phyloP scores from a whole-genome alignment of 2,797 vertebrate species.

The Chaetodon trifasciatus region DNA sequence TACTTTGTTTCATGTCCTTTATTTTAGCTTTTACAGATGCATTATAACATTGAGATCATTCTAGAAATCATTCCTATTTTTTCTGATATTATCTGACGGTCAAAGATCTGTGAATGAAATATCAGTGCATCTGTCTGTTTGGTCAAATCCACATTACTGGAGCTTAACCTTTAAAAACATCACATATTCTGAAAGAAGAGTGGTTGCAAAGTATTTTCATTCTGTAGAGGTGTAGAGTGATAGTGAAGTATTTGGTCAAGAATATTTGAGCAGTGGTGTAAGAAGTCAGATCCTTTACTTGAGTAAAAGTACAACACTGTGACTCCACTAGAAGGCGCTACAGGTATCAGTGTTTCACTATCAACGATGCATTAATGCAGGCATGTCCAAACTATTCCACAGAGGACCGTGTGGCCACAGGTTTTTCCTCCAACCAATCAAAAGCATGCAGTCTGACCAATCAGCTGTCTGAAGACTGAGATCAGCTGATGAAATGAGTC shows the following conservation, averaged over 20 bases:
- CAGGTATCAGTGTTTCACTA: no score
- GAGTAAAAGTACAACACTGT: no score
- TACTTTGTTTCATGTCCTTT: neutral
- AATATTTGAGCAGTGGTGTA: neutral
- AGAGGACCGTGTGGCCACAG: no score
- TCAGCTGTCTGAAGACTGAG: no score
- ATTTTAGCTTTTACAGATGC: neutral
- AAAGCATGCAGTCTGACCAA: no score
- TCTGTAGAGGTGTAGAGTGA: neutral
- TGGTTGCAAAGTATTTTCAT: neutral
- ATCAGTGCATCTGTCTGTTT: neutral
- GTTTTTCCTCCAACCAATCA: no score
- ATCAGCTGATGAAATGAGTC: no score
- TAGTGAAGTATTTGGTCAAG: neutral
- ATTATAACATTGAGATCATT: neutral
- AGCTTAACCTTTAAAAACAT: neutral
- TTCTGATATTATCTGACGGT: neutral
- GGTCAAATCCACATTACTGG: neutral
- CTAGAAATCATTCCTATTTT: neutral
- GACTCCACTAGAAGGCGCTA: no score
- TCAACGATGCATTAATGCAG: no score
- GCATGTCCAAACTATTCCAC: no score
- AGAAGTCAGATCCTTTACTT: no score
- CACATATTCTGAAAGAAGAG: neutral
- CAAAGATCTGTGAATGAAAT: neutral